phyloP scores from a whole-genome alignment of 2,888 invertebrate species.

The Lepidochrysops patricia region DNA sequence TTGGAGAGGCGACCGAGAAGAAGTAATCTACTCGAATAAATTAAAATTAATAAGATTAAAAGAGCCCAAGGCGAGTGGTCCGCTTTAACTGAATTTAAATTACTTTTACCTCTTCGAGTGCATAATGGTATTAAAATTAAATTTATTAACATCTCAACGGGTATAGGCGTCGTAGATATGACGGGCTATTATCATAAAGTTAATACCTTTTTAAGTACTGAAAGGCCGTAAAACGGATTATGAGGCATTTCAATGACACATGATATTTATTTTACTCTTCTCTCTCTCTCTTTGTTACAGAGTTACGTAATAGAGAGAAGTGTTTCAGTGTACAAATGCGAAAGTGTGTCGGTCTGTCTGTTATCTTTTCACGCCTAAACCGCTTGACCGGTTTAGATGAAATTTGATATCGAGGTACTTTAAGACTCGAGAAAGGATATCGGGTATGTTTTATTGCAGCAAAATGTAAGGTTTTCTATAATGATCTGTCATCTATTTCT shows the following conservation, averaged over 20 bases:
- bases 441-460: no score
- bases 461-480: no score
- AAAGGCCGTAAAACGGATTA: not conserved
- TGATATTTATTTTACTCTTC: not conserved
- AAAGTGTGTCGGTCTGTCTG: no score
- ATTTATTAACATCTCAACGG: slow-evolving; percentile 37
- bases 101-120: slow-evolving; percentile 66
- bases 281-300: not conserved
- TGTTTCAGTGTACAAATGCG: no score
- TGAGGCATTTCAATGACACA: not conserved
- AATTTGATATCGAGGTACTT: no score
- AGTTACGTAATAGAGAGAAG: no score
- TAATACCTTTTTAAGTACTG: not conserved
- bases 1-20: slow-evolving; percentile 45
- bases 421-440: no score
- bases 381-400: no score
- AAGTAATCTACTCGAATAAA: slow-evolving; percentile 67
- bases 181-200: slow-evolving; percentile 7
- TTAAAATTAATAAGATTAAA: slow-evolving; percentile 72
- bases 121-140: slow-evolving; percentile 66
- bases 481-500: no score
- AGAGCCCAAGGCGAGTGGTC: slow-evolving; percentile 47
- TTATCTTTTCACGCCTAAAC: no score
- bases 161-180: slow-evolving; percentile 9
- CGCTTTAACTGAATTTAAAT: slow-evolving; percentile 63